Evolutionary conservation across 2,888 invertebrate genomes (phyloP).

Genomic region (Nomada goodeniana): DNA sequence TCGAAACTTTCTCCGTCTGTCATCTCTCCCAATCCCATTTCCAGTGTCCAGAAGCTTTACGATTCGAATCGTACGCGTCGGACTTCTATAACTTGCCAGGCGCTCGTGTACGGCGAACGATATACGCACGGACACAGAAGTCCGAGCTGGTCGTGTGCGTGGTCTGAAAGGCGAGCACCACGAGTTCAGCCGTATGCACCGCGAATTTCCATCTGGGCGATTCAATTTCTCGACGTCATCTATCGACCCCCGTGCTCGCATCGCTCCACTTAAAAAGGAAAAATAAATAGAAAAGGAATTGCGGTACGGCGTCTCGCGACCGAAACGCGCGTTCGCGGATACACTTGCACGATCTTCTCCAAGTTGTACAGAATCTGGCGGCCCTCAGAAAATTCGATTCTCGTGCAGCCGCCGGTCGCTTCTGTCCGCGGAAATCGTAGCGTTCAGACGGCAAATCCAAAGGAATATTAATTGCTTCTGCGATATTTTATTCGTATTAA

Average conservation of each 20-base stretch:
- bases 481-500: too few relatives aligned
- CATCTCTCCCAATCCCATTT: slow-evolving; percentile 48
- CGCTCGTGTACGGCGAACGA: slow-evolving; percentile 26
- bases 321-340: not conserved
- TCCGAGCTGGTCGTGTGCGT: not conserved
- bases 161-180: slow-evolving; percentile 13
- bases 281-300: slow-evolving; percentile 23
- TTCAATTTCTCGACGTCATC: slow-evolving; percentile 70
- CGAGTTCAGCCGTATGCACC: not conserved
- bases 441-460: not conserved
- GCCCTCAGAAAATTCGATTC: slow-evolving; percentile 1
- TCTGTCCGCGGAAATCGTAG: not conserved
- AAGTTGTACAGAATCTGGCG: slow-evolving; percentile 5
- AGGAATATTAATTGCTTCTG: not conserved
- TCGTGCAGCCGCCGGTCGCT: not conserved
- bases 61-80: slow-evolving; percentile 42
- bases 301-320: not conserved
- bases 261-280: not conserved
- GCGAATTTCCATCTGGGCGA: slow-evolving; percentile 70
- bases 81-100: slow-evolving; percentile 40
- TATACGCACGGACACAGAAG: slow-evolving; percentile 10
- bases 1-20: slow-evolving; percentile 28
- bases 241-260: slow-evolving; percentile 29
- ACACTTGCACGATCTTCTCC: not conserved
- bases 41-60: slow-evolving; percentile 46